Percentiles rank a stretch among this genome's conserved stretches.
Evolutionary conservation across 2,113 vertebrate species (phyloP).

Genomic region (Spheniscus mendiculus): DNA sequence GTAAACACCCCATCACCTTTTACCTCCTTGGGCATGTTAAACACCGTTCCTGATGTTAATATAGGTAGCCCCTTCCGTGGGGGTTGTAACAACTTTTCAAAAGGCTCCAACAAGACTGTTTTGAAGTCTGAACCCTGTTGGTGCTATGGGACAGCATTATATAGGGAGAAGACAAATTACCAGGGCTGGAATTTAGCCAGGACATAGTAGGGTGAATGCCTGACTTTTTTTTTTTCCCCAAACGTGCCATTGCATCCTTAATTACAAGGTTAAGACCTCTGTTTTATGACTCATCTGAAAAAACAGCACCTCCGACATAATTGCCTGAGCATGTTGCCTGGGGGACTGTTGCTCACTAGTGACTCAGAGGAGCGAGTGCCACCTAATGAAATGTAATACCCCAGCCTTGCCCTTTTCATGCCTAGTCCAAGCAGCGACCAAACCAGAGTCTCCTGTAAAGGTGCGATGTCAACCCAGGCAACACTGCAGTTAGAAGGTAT

Average conservation of each 20-base stretch:
- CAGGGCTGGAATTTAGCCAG: conserved; percentile 2
- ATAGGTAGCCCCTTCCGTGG: neutral
- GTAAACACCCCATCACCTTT: conserved; percentile 25
- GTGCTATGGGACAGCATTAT: neutral
- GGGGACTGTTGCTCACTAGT: conserved; percentile 27
- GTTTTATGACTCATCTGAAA: conserved; percentile 57
- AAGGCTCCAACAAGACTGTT: neutral
- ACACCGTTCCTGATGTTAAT: neutral
- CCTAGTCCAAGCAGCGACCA: neutral
- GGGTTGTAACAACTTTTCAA: neutral
- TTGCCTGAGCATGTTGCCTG: conserved; percentile 16
- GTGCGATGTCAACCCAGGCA: neutral
- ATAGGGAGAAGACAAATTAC: conserved; percentile 17
- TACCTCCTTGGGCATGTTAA: conserved; percentile 4
- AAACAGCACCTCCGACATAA: conserved; percentile 45
- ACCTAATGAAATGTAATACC: conserved; percentile 28
- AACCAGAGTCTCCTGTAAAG: neutral
- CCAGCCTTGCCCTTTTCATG: conserved; percentile 21
- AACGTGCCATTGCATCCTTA: conserved; percentile 58
- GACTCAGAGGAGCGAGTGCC: conserved; percentile 42
- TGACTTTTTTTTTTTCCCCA: neutral
- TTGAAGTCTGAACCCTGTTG: neutral
- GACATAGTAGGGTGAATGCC: conserved; percentile 25
- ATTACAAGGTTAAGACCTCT: conserved; percentile 67
- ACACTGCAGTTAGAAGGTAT: neutral